Evolutionary conservation across 2,888 invertebrate genomes (phyloP), one percentile per base, ranked within the genome.

Genomic region (Conomelus anceps): DNA sequence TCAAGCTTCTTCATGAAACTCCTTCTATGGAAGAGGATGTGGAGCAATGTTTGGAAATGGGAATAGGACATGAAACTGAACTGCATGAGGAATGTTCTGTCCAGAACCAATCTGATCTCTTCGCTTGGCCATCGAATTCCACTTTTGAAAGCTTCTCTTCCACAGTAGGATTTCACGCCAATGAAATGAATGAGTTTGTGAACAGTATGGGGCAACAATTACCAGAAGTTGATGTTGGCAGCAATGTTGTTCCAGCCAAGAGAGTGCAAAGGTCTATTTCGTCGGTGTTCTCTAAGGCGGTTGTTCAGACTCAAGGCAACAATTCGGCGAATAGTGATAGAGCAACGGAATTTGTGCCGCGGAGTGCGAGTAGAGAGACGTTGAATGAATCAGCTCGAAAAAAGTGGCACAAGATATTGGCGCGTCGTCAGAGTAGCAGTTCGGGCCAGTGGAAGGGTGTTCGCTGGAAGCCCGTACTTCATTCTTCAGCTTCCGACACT

Each of bases 391-490:
- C 63, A n/a, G 63, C 63, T 20, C 63, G 87, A 13, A 41, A 63
- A 26, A 93, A 92, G 89, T 91, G 91, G 88, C 89, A 92, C 23
- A 93, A 92, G 89, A 91, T 91, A 86, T 89, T 92, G 24, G 89
- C 92, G 17, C 91, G 92, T 85, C 92, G 92, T 84, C 92, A 92
- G n/a, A 92, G 92, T 89, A 90, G 89, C 22, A 92, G 92, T 22
- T 91, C 91, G 3, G 92, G 91, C 22, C 91, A 92, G n/a, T 93
- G 91, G 91, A 93, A 92, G 87, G 92, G 92, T 20, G 92, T 93
- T 0, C 92, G 92, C 3, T 93, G 93, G 93, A 93, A 92, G 91
- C 92, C 92, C 3, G 91, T 92, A 41, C 88, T 91, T 3, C 89
- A 90, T 22, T 91, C 90, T 34, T 88, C 90, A 3, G 23, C 90